These are phyloP conservation scores for Poeciliopsis infans DNA, from an alignment of 2,797 vertebrate species.

Conservation along the genomic window DNA sequence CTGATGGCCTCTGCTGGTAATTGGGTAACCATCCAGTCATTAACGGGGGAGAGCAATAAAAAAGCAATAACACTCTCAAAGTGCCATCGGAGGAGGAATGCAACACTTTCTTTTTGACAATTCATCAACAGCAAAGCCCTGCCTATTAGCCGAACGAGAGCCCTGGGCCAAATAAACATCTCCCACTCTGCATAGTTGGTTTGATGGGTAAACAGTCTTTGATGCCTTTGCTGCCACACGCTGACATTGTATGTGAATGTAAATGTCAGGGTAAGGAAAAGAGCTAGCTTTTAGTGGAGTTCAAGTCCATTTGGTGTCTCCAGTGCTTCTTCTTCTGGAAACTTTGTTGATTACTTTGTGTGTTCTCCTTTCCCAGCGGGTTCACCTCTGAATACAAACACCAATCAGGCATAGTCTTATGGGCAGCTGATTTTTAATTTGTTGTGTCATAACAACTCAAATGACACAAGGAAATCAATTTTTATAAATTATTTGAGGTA, in stretches of 20 bases:
- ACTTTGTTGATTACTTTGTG: slow-evolving; percentile 34
- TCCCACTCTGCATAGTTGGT: slow-evolving; percentile 58
- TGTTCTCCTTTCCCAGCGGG: slow-evolving; percentile 33
- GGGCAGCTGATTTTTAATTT: neutral
- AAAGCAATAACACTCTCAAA: slow-evolving; percentile 74
- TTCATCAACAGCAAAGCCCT: slow-evolving; percentile 69
- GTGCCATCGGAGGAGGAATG: slow-evolving; percentile 69
- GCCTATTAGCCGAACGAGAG: slow-evolving; percentile 70
- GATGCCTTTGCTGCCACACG: slow-evolving; percentile 54
- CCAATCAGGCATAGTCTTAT: neutral
- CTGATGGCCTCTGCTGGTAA: slow-evolving; percentile 69
- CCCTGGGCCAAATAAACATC: slow-evolving; percentile 71
- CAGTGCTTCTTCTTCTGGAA: slow-evolving; percentile 21
- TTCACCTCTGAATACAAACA: slow-evolving; percentile 34
- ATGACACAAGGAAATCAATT: too few species aligned
- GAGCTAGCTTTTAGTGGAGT: slow-evolving; percentile 45
- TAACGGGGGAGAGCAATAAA: slow-evolving; percentile 74
- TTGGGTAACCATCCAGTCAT: slow-evolving; percentile 73
- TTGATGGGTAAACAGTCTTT: slow-evolving; percentile 75
- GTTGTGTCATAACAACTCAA: neutral
- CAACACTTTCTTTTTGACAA: slow-evolving; percentile 71
- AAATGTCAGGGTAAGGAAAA: slow-evolving; percentile 48
- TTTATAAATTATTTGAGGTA: too few species aligned
- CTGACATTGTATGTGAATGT: slow-evolving; percentile 56
- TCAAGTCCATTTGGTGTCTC: slow-evolving; percentile 61